phyloP scores from a whole-genome alignment of 1,140 invertebrate genomes.

The Acromyrmex heyeri region DNA sequence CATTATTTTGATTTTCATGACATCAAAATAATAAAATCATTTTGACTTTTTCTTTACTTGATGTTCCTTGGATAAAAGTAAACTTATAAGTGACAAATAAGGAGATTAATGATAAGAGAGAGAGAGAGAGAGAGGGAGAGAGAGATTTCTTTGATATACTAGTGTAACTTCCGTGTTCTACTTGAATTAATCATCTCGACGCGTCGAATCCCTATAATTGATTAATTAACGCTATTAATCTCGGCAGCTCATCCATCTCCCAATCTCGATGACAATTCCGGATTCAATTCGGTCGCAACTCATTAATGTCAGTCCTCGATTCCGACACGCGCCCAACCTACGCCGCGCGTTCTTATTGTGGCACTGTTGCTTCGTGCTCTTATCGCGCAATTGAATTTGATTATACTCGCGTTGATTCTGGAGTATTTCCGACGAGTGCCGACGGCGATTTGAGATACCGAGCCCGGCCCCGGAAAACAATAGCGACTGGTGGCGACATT shows the following conservation, averaged over 20 bases:
- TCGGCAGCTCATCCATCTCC: neutral
- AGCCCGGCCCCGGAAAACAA: neutral
- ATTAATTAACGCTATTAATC: neutral
- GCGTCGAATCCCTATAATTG: neutral
- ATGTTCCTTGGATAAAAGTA: too few relatives aligned
- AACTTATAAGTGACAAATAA: too few relatives aligned
- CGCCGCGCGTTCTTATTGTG: neutral
- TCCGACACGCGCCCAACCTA: too few relatives aligned
- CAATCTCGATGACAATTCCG: neutral
- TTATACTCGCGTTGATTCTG: neutral
- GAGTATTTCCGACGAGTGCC: neutral
- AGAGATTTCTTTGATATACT: too few relatives aligned
- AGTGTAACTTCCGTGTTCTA: too few relatives aligned
- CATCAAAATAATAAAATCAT: too few relatives aligned
- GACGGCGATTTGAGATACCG: neutral
- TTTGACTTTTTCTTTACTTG: too few relatives aligned
- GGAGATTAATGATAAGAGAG: too few relatives aligned
- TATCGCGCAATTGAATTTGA: conserved; percentile 17
- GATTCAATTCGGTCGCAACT: neutral
- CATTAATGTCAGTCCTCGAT: neutral
- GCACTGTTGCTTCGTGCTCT: neutral
- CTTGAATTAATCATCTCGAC: neutral
- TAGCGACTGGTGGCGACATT: neutral
- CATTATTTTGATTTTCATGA: too few relatives aligned
- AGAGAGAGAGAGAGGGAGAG: too few relatives aligned